These are phyloP conservation scores for Drosophila ambigua DNA, from an alignment of 1,140 invertebrate species.

Conservation along the genomic window DNA sequence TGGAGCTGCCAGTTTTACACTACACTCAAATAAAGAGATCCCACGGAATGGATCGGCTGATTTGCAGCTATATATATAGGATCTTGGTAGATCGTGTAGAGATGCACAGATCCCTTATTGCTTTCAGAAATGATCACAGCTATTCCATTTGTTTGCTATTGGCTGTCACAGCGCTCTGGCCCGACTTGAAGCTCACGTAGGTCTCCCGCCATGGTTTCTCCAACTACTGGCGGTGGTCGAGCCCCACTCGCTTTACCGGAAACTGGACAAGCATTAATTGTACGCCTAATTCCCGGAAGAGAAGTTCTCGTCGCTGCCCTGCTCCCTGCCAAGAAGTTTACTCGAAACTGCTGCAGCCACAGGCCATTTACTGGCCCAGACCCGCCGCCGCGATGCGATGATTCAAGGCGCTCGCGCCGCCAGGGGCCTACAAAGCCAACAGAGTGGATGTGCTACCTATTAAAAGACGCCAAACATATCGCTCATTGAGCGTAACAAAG, in stretches of 20 bases:
- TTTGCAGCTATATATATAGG: too few species aligned
- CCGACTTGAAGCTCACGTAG: too few species aligned
- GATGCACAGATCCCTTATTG: too few species aligned
- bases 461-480: constrained; percentile 57
- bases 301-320: constrained; percentile 6
- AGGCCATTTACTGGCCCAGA: constrained; percentile 45
- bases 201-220: background rate
- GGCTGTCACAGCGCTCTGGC: too few species aligned
- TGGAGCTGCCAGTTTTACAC: background rate
- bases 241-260: constrained; percentile 37
- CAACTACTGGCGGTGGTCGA: background rate
- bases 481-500: constrained; percentile 83
- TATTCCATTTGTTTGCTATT: too few species aligned
- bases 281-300: constrained; percentile 61
- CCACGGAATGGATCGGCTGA: too few species aligned
- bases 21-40: background rate
- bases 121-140: too few species aligned
- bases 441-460: constrained; percentile 5
- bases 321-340: background rate
- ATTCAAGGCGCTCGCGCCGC: constrained; percentile 38
- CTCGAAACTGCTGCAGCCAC: constrained; percentile 39
- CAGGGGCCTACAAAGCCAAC: constrained; percentile 7
- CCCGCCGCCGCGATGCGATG: constrained; percentile 34
- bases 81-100: too few species aligned
- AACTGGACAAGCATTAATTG: constrained; percentile 61